Conservation (phyloP, 1,140 invertebrate species). For the Teleogryllus occipitalis region DNA sequence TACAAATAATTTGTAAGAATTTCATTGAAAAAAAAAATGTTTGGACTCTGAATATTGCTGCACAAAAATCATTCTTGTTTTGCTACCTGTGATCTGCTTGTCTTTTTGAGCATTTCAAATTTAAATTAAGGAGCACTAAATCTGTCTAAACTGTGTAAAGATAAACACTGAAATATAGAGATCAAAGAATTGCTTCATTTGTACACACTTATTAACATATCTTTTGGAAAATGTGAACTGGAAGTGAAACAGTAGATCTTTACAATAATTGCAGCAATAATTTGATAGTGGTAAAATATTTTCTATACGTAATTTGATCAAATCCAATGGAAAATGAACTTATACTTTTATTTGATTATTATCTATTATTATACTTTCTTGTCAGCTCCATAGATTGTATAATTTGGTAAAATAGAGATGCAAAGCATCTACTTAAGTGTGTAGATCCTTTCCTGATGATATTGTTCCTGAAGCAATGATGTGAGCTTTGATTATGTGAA, state of each 20-base stretch:
- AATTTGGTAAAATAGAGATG: neutral
- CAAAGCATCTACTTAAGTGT: neutral
- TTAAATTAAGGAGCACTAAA: neutral
- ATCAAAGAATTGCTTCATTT: neutral
- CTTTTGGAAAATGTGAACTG: neutral
- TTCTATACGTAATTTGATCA: neutral
- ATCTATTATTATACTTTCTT: neutral
- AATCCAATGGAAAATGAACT: neutral
- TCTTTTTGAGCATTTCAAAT: neutral
- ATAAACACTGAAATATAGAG: neutral
- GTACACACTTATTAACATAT: neutral
- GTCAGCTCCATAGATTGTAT: neutral
- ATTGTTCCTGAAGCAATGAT: neutral
- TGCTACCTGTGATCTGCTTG: neutral
- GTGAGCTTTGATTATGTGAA: neutral
- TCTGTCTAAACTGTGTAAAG: neutral
- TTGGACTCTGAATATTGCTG: neutral
- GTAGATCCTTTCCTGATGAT: neutral
- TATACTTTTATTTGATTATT: neutral
- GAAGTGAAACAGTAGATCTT: neutral
- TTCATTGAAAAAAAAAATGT: neutral
- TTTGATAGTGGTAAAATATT: neutral
- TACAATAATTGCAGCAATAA: neutral
- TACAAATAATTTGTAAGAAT: neutral
- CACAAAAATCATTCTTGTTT: neutral